Conservation (phyloP, 2,888 invertebrate species). For the Brachypterus glaber region DNA sequence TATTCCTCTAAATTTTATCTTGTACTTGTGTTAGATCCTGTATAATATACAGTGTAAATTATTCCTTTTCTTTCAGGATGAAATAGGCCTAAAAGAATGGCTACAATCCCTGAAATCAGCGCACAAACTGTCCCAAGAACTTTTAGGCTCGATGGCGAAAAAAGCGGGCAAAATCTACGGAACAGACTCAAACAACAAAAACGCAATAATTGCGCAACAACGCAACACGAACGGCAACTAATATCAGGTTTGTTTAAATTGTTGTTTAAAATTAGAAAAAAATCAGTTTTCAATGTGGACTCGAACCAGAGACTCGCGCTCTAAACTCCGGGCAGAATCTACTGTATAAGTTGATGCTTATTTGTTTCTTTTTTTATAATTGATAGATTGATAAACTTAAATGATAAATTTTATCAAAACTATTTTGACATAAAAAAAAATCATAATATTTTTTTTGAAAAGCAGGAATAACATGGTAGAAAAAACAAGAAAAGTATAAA, state of each 20-base stretch:
- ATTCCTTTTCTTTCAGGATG: constrained; percentile 65
- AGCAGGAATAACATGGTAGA: no score
- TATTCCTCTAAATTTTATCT: no score
- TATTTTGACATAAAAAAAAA: no score
- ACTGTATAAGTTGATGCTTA: no score
- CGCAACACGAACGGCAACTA: constrained; percentile 51
- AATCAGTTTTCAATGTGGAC: no score
- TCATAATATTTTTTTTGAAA: no score
- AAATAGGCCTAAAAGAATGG: constrained; percentile 99
- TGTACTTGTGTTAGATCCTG: no score
- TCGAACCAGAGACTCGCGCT: not conserved
- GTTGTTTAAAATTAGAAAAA: not conserved
- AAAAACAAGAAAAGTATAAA: not conserved
- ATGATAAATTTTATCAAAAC: no score
- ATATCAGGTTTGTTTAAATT: constrained; percentile 16
- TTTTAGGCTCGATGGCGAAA: constrained; percentile 93
- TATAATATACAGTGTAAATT: no score
- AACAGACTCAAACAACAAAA: constrained; percentile 52
- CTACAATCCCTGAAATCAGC: constrained; percentile 88
- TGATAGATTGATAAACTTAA: no score
- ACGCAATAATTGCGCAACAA: constrained; percentile 42
- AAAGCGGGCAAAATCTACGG: constrained; percentile 99
- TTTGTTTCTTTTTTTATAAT: no score
- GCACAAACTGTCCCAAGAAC: constrained; percentile 90
- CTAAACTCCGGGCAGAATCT: no score